These are phyloP conservation scores for Bombyx huttoni DNA, from an alignment of 2,888 invertebrate genomes.

Conservation along the genomic window DNA sequence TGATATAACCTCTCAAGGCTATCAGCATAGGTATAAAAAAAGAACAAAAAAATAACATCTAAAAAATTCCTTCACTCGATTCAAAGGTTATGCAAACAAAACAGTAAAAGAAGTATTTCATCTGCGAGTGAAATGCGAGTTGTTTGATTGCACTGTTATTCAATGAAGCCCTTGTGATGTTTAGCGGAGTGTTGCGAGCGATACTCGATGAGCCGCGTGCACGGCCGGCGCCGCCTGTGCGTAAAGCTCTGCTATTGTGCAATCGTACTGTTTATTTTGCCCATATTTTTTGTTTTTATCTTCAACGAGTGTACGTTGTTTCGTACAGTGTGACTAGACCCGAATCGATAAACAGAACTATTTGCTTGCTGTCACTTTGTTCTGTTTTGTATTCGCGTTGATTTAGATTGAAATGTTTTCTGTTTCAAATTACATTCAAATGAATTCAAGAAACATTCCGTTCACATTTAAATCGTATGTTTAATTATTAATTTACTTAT, in stretches of 20 bases:
- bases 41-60: too few species aligned
- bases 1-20: too few species aligned
- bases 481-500: background rate
- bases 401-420: background rate
- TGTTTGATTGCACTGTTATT: conserved; percentile 9
- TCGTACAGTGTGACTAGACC: too few species aligned
- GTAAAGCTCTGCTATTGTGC: background rate
- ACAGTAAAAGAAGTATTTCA: conserved; percentile 4
- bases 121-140: conserved; percentile 5
- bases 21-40: too few species aligned
- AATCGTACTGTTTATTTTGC: conserved; percentile 4
- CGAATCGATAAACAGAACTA: too few species aligned
- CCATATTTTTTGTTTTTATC: background rate
- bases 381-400: background rate
- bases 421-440: background rate
- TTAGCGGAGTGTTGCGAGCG: conserved; percentile 12
- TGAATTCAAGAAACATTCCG: background rate
- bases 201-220: conserved; percentile 10
- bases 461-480: background rate
- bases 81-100: background rate
- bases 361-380: background rate
- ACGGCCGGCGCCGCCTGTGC: conserved; percentile 1
- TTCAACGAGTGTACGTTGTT: too few species aligned
- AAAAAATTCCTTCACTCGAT: too few species aligned
- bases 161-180: conserved; percentile 10